Conservation (phyloP, 2,888 invertebrate genomes). For the Cheiracanthium punctorium region DNA sequence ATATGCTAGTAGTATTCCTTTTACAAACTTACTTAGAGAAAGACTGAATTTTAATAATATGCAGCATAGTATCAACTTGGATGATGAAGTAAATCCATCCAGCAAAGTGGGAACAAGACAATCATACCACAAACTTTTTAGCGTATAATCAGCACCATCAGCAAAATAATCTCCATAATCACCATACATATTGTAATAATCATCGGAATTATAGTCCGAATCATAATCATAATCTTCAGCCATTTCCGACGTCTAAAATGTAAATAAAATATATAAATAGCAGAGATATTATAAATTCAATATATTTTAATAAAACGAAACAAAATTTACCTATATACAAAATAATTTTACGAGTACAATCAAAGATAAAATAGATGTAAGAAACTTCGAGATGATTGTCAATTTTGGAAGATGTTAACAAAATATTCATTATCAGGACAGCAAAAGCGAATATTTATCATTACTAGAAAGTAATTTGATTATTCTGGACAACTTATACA, state of each 20-base stretch:
- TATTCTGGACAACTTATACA: not conserved
- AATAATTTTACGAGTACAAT: too few species aligned
- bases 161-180: slow-evolving; percentile 44
- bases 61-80: slow-evolving; percentile 47
- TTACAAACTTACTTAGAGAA: slow-evolving; percentile 61
- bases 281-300: not conserved
- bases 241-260: slow-evolving; percentile 1
- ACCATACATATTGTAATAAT: slow-evolving; percentile 39
- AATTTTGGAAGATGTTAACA: not conserved
- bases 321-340: not conserved
- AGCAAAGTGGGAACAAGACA: slow-evolving; percentile 63
- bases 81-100: slow-evolving; percentile 44
- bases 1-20: too few species aligned
- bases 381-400: not conserved
- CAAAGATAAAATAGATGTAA: too few species aligned
- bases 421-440: not conserved
- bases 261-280: not conserved
- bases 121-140: slow-evolving; percentile 59
- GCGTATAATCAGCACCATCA: slow-evolving; percentile 38
- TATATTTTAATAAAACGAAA: not conserved
- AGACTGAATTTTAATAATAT: slow-evolving; percentile 45
- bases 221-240: slow-evolving; percentile 51
- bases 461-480: not conserved
- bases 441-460: not conserved
- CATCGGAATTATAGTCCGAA: slow-evolving; percentile 21